Base-by-base conservation (phyloP, 2,888 invertebrate species). In the Gymnosoma rotundatum region DNA sequence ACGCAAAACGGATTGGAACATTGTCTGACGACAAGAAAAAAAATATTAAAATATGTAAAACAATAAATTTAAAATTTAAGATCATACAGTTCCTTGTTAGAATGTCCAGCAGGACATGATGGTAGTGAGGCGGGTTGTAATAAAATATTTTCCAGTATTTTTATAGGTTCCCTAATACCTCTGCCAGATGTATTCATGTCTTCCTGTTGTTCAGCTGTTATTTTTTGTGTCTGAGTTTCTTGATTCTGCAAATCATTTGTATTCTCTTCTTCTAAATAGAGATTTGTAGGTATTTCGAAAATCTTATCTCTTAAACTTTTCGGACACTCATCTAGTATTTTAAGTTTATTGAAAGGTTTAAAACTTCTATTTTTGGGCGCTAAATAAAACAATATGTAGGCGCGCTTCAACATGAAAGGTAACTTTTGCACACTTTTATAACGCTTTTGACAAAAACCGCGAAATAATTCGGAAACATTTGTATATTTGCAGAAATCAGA, bases 91-190 rank as follows among this genome's bases (percentile, higher is more conserved):
- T 36, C 16, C 6, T 20, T 8, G 18, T 48, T 56, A 16, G 6
- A 7, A 3, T 56, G 38, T 1, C 0, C 10, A 8, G 20, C 10
- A 38, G 20, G n/a, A 14, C 12, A 1, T 8, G 25, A 0, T 7
- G 42, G 42, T 1, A 12, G 42, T 12, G n/a, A 10, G 50, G 36
- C 25, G 9, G 50, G 64, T 20, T 50, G 18, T 38, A 79, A 50
- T 58, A 72, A 58, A 20, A 64, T 72, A 42, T 79, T 79, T 72
- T 79, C 78, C 16, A 79, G 42, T 63, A 79, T 79, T 66, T 72
- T 48, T 25, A 79, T 42, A 7, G 14, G 7, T 20, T 45, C 21
- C 63, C 58, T 56, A 2, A 16, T 3, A 36, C 5, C 5, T 9
- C 4, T 56, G 0, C 0, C 1, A 16, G 14, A 21, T 36, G 25